Base-by-base conservation (phyloP, 2,797 vertebrate genomes). In the Philypnodon macrostomus region DNA sequence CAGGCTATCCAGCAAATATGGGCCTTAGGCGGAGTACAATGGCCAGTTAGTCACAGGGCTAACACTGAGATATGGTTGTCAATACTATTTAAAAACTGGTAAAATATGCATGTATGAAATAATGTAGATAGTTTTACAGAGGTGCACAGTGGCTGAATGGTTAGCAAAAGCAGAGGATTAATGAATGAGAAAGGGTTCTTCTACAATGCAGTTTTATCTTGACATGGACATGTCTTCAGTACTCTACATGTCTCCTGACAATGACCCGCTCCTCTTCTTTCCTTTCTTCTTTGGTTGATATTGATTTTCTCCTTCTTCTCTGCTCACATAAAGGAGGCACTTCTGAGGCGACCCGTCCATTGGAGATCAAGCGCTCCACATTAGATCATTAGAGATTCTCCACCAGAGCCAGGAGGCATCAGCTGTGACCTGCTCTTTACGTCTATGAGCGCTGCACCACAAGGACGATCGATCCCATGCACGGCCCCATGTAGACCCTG, bases 311-410 rank as follows among this genome's bases (percentile, higher is more conserved):
- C 41, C 35, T 72, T 30, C 70, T 11, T 67, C 19, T 53, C 61
- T 76, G 32, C 48, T 68, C 34, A 4, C 38, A 0, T 65, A 26
- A 65, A 85, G 86, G 81, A 81, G 74, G 63, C 68, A 45, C 73
- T 67, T 55, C 69, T 83, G 67, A 73, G 72, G 84, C 66, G 75
- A 85, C 59, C 73, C 47, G 49, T 61, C 27, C 55, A 51, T 64
- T 64, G 68, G 58, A 71, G 58, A 79, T 76, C 46, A 73, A 72
- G 50, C 52, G 13, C 50, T 40, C 52, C 51, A 58, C 65, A 54
- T 62, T 77, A 76, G 66, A 45, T 68, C 65, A 58, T 66, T 49
- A 53, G 46, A 60, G 56, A 56, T 57, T 67, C 67, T 40, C 36
- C 36, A n/a, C 27, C 18, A 66, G 39, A 61, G 50, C 46, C 47